These are phyloP conservation scores for Sarcophaga variegata DNA, from an alignment of 2,888 invertebrate species.

Conservation along the genomic window DNA sequence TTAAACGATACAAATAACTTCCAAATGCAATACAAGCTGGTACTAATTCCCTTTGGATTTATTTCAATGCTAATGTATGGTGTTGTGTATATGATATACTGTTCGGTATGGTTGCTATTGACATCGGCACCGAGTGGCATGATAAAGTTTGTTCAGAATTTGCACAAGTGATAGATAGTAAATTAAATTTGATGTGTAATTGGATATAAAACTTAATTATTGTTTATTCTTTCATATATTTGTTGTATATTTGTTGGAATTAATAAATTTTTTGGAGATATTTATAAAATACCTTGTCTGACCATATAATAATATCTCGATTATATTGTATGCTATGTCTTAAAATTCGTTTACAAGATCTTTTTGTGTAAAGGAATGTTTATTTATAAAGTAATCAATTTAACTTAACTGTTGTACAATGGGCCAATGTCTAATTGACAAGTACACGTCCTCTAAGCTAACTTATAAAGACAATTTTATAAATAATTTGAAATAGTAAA, in stretches of 20 bases:
- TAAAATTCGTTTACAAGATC: no score
- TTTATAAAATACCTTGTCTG: no score
- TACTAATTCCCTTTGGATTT: constrained; percentile 73
- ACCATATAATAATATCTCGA: no score
- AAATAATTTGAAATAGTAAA: no score
- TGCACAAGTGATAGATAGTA: constrained; percentile 30
- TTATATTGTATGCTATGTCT: no score
- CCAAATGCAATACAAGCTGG: constrained; percentile 72
- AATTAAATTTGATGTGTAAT: background rate
- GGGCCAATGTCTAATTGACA: no score
- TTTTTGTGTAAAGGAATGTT: no score
- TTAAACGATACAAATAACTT: constrained; percentile 72
- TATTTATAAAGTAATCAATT: no score
- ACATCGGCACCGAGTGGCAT: constrained; percentile 62
- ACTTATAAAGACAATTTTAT: no score
- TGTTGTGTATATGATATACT: constrained; percentile 71
- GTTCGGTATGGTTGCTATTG: constrained; percentile 59
- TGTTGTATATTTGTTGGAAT: background rate
- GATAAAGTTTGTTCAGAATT: constrained; percentile 64
- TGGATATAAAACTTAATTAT: background rate
- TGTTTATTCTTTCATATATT: background rate
- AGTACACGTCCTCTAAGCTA: no score
- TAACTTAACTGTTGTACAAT: no score
- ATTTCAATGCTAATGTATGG: constrained; percentile 72
- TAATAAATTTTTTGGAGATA: background rate